Conservation (phyloP, 1,140 invertebrate species). For the Heliconius hermathena region DNA sequence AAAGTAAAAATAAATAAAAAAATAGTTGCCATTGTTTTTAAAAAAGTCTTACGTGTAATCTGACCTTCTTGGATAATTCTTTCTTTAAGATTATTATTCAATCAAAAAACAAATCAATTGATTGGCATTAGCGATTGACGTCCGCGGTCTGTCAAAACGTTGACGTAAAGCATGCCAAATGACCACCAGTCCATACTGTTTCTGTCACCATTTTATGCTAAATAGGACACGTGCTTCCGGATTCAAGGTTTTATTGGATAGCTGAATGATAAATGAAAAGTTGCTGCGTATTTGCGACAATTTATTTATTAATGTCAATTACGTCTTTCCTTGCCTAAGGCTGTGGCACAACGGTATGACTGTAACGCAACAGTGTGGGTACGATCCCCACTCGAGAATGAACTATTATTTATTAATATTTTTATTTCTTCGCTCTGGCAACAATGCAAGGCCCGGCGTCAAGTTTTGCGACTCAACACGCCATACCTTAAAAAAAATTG, state of each 20-base stretch:
- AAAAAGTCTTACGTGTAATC: no score
- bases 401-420: no score
- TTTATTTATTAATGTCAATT: not conserved
- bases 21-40: no score
- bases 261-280: conserved; percentile 24
- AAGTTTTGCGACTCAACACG: no score
- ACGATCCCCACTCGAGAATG: no score
- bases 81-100: not conserved
- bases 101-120: not conserved
- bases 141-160: conserved; percentile 24
- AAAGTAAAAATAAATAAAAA: no score
- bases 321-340: not conserved
- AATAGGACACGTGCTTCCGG: conserved; percentile 60
- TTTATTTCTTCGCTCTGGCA: no score
- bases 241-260: conserved; percentile 37
- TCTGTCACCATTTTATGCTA: conserved; percentile 56
- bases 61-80: not conserved
- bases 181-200: conserved; percentile 48
- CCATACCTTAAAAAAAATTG: no score
- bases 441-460: no score
- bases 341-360: no score
- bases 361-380: no score
- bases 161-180: conserved; percentile 51
- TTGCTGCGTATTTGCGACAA: conserved; percentile 22
- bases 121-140: conserved; percentile 39